A percentile compares a stretch with the other conserved stretches of the same genome.
These are phyloP conservation scores for Siniperca undulata DNA, from an alignment of 2,797 vertebrate genomes.

Conservation along the genomic window DNA sequence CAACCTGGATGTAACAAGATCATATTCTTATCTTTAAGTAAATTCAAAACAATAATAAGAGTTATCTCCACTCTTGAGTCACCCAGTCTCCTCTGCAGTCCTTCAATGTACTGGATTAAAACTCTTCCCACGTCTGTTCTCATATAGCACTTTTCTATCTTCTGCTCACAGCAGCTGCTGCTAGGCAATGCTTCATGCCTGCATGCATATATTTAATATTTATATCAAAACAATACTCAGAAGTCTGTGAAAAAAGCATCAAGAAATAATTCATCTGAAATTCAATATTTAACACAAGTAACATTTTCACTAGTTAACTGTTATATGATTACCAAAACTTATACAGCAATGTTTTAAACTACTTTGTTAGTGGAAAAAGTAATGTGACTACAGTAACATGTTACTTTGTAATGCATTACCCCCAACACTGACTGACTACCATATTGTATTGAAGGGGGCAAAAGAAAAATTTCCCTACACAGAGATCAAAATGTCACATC, in stretches of 20 bases:
- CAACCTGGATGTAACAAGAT: slow-evolving; percentile 13
- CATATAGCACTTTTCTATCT: slow-evolving; percentile 32
- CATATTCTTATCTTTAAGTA: slow-evolving; percentile 17
- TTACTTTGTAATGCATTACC: slow-evolving; percentile 43
- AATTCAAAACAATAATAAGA: slow-evolving; percentile 3
- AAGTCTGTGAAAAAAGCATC: slow-evolving; percentile 47
- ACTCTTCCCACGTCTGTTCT: slow-evolving; percentile 18
- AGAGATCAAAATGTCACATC: slow-evolving; percentile 33
- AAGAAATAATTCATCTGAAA: slow-evolving; percentile 51
- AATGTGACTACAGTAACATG: slow-evolving; percentile 52
- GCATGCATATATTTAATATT: slow-evolving; percentile 67
- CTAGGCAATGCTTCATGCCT: slow-evolving; percentile 60
- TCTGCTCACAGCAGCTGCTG: slow-evolving; percentile 55
- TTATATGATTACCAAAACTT: slow-evolving; percentile 48
- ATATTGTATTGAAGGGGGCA: slow-evolving; percentile 18
- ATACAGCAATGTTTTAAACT: slow-evolving; percentile 45
- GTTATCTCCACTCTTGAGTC: slow-evolving; percentile 25
- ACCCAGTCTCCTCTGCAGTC: neutral
- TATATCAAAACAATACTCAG: slow-evolving; percentile 56
- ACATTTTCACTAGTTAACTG: slow-evolving; percentile 49
- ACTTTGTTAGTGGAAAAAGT: slow-evolving; percentile 60
- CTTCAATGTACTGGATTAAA: slow-evolving; percentile 9
- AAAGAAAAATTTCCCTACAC: slow-evolving; percentile 5
- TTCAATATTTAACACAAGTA: slow-evolving; percentile 48
- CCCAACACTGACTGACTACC: slow-evolving; percentile 25